These are phyloP conservation scores for Orgyia antiqua DNA, from an alignment of 2,888 invertebrate species.

Conservation along the genomic window DNA sequence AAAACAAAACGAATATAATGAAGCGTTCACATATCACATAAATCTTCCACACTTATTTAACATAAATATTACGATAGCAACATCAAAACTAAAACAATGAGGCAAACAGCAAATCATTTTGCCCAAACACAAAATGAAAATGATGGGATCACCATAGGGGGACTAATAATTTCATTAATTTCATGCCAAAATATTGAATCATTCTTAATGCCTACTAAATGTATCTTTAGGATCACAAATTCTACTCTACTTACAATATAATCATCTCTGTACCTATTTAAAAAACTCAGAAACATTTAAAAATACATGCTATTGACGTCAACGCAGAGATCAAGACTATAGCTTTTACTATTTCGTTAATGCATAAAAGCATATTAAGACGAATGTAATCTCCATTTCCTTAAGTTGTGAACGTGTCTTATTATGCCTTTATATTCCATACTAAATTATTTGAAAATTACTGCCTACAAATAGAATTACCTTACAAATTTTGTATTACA, in stretches of 20 bases:
- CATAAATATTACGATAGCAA: constrained; percentile 38
- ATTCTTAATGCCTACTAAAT: too few species aligned
- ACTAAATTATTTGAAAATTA: too few species aligned
- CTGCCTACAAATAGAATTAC: too few species aligned
- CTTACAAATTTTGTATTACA: too few species aligned
- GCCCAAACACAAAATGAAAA: constrained; percentile 42
- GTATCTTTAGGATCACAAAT: constrained; percentile 21
- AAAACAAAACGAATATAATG: constrained; percentile 60
- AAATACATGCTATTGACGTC: constrained; percentile 29
- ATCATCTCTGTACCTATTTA: constrained; percentile 13
- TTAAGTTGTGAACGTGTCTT: constrained; percentile 1
- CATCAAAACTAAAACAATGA: constrained; percentile 46
- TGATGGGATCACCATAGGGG: constrained; percentile 15
- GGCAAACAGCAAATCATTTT: constrained; percentile 50
- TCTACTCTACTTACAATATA: constrained; percentile 26
- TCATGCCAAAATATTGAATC: constrained; percentile 31
- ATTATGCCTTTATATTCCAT: too few species aligned
- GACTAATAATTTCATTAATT: constrained; percentile 36
- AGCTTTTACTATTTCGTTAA: too few species aligned
- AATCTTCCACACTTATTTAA: constrained; percentile 29
- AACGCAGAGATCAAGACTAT: constrained; percentile 8
- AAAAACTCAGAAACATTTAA: constrained; percentile 19
- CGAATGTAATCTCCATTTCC: too few species aligned
- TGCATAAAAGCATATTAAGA: constrained; percentile 14
- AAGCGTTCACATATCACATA: constrained; percentile 46